A percentile compares a stretch with the other conserved stretches of the same genome.
phyloP scores from a whole-genome alignment of 2,888 invertebrate species.

The Mythimna pallens region DNA sequence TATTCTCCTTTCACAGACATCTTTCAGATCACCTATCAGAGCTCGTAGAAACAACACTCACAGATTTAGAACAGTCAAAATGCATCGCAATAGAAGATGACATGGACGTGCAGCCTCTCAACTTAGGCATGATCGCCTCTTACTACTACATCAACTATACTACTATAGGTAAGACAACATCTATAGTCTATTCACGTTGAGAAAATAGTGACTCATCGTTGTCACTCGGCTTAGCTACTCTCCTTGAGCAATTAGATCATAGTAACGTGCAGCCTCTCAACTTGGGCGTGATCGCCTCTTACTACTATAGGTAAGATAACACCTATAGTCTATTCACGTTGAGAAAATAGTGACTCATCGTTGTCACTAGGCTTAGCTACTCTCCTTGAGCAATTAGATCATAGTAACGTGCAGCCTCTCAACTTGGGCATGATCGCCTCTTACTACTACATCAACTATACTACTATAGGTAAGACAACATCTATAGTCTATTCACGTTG shows the following conservation, averaged over 20 bases:
- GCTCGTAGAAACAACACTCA: slow-evolving; percentile 98
- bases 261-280: no score
- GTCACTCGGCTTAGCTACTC: no score
- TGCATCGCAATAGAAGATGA: slow-evolving; percentile 99
- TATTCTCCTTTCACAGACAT: slow-evolving; percentile 91
- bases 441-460: slow-evolving; percentile 99
- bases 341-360: no score
- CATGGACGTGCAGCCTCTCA: slow-evolving; percentile 98
- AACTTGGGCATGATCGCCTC: slow-evolving; percentile 99
- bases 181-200: no score
- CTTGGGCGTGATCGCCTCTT: no score
- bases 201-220: no score
- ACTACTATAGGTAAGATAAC: no score
- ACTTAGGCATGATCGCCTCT: slow-evolving; percentile 99
- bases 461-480: slow-evolving; percentile 98
- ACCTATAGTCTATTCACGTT: no score
- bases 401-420: slow-evolving; percentile 97
- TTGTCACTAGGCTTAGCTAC: no score
- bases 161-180: slow-evolving; percentile 97
- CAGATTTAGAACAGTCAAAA: slow-evolving; percentile 98
- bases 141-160: slow-evolving; percentile 99
- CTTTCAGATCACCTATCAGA: slow-evolving; percentile 99
- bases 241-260: no score
- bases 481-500: no score
- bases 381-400: no score